Percentiles rank a stretch among this genome's conserved stretches.
These are phyloP conservation scores for Sesia apiformis DNA, from an alignment of 2,888 invertebrate species.

Conservation along the genomic window DNA sequence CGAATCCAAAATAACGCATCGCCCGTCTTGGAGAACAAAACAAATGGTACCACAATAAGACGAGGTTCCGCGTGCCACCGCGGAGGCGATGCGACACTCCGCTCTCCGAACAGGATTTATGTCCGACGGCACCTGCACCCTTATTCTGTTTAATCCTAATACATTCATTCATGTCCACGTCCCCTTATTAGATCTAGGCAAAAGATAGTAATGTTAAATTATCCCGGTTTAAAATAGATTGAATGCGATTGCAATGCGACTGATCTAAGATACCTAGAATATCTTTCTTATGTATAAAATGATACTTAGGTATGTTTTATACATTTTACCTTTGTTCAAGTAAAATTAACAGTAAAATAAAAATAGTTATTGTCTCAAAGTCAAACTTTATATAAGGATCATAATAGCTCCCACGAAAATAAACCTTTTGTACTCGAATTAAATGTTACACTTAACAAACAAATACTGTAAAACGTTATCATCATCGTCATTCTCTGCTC, in stretches of 20 bases:
- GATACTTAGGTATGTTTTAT: too few species aligned
- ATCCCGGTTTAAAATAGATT: background rate
- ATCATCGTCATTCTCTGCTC: too few species aligned
- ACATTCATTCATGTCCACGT: constrained; percentile 6
- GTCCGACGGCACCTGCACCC: constrained; percentile 3
- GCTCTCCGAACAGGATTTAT: constrained; percentile 6
- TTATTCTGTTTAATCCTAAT: constrained; percentile 1
- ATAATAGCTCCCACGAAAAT: too few species aligned
- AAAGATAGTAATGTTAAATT: background rate
- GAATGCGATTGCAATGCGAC: constrained; percentile 1
- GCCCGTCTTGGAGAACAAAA: constrained; percentile 45
- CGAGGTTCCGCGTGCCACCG: constrained; percentile 62
- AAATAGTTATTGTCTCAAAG: too few species aligned
- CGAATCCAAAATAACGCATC: constrained; percentile 54
- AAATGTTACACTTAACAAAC: too few species aligned
- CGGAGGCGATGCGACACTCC: constrained; percentile 35
- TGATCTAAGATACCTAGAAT: background rate
- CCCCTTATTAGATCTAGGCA: background rate
- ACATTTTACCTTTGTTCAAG: too few species aligned
- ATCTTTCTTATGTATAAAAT: too few species aligned
- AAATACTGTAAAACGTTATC: too few species aligned
- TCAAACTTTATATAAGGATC: too few species aligned
- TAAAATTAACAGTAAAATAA: too few species aligned
- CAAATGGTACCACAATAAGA: constrained; percentile 60
- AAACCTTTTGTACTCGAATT: too few species aligned